Percentiles rank a stretch among this genome's conserved stretches.
phyloP scores from a whole-genome alignment of 2,113 vertebrate species.

The Acanthochromis polyacanthus region DNA sequence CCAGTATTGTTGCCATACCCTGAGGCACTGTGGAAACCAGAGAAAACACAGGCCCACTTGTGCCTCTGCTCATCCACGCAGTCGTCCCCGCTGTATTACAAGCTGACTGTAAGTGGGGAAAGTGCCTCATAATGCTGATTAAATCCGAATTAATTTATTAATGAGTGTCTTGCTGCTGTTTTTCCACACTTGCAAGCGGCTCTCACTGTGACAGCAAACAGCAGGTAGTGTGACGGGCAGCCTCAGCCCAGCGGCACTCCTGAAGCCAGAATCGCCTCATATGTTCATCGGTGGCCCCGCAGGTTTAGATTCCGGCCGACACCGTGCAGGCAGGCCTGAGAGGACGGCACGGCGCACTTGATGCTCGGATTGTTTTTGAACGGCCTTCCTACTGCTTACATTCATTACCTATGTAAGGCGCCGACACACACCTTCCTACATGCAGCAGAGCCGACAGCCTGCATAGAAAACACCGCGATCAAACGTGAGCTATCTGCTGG shows the following conservation, averaged over 20 bases:
- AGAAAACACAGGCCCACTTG: conserved; percentile 35
- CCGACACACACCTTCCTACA: conserved; percentile 78
- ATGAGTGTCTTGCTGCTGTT: conserved; percentile 64
- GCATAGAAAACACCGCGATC: conserved; percentile 23
- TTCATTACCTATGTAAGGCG: conserved; percentile 78
- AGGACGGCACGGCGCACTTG: conserved; percentile 58
- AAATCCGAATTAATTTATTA: conserved; percentile 56
- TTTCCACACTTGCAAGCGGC: conserved; percentile 35
- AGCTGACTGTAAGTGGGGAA: conserved; percentile 22
- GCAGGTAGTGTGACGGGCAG: conserved; percentile 49
- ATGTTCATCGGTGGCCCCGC: conserved; percentile 43
- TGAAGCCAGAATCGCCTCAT: conserved; percentile 45
- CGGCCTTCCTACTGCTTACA: conserved; percentile 61
- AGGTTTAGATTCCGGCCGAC: conserved; percentile 28
- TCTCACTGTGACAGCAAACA: conserved; percentile 47
- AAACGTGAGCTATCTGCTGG: conserved; percentile 3
- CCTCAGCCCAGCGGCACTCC: conserved; percentile 31
- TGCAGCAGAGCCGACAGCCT: conserved; percentile 68
- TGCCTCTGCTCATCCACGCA: conserved; percentile 25
- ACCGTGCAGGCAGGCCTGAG: conserved; percentile 49
- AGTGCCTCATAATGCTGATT: conserved; percentile 38
- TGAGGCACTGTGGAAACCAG: conserved; percentile 21
- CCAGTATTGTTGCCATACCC: conserved; percentile 53
- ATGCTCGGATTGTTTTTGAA: conserved; percentile 74
- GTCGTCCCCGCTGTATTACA: conserved; percentile 24